Conservation (phyloP, 1,140 invertebrate genomes). For the Macrostomum lignano region DNA sequence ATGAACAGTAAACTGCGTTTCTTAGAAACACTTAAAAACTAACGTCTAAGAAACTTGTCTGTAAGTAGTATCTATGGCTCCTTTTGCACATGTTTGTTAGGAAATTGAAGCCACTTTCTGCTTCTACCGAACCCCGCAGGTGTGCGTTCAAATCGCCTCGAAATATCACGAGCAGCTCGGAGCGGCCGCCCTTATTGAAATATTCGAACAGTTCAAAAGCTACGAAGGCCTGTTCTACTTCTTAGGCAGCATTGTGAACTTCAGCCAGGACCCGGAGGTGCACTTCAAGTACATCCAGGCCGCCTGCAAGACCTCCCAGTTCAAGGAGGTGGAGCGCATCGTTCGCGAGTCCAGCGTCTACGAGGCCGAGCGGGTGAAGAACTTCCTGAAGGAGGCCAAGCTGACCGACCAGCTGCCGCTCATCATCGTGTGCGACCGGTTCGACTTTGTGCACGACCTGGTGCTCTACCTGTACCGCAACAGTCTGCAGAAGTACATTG, state of each 20-base stretch:
- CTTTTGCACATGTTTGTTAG: too few relatives aligned
- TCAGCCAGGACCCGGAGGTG: conserved; percentile 91
- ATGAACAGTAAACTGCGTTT: too few relatives aligned
- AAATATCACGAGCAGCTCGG: conserved; percentile 97
- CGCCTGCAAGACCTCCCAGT: conserved; percentile 86
- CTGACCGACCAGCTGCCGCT: conserved; percentile 81
- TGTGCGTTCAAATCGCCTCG: conserved; percentile 52
- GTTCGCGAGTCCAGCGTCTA: conserved; percentile 96
- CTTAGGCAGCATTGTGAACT: conserved; percentile 94
- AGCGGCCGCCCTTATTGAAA: conserved; percentile 74
- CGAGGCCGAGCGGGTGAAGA: conserved; percentile 89
- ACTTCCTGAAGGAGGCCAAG: conserved; percentile 96
- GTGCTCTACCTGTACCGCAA: conserved; percentile 92
- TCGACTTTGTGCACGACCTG: conserved; percentile 95
- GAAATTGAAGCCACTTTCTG: too few relatives aligned
- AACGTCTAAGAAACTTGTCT: too few relatives aligned
- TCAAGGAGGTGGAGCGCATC: conserved; percentile 95
- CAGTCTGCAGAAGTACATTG: conserved; percentile 93
- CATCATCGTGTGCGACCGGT: conserved; percentile 96
- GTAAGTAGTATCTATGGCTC: too few relatives aligned
- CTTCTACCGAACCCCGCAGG: too few relatives aligned
- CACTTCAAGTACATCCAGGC: conserved; percentile 97
- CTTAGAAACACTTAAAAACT: too few relatives aligned
- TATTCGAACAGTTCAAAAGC: conserved; percentile 96
- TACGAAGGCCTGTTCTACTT: conserved; percentile 98